Percentiles rank a stretch among this genome's conserved stretches.
These are phyloP conservation scores for Nyctereutes procyonoides DNA, from an alignment of 2,113 vertebrate genomes.

Conservation along the genomic window DNA sequence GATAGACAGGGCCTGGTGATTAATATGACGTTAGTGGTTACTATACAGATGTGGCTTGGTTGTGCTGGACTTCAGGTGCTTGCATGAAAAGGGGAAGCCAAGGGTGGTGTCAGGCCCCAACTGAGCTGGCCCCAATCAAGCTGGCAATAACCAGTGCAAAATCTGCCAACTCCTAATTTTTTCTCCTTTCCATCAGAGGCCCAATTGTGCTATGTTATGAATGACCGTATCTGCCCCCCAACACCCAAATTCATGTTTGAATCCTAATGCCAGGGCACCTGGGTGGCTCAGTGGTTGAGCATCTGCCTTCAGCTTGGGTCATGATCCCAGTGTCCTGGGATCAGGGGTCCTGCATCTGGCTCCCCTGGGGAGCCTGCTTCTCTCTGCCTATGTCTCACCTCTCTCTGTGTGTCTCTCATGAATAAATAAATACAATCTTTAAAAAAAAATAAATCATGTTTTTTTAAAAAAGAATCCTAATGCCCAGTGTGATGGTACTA, in stretches of 20 bases:
- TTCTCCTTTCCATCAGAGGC: not conserved
- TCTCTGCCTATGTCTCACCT: no score
- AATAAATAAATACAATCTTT: no score
- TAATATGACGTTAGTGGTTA: accelerated
- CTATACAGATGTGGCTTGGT: not conserved
- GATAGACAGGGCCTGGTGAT: not conserved
- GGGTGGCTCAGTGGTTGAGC: no score
- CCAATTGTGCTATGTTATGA: not conserved
- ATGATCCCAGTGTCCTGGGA: no score
- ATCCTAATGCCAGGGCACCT: not conserved
- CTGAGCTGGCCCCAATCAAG: no score
- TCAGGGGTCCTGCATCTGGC: no score
- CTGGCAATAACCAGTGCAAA: not conserved
- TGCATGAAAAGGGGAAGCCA: not conserved
- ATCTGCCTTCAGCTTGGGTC: no score
- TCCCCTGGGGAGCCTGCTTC: no score
- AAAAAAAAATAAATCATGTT: no score
- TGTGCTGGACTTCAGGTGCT: not conserved
- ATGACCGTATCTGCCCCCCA: not conserved
- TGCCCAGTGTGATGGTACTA: not conserved
- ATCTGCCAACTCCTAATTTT: not conserved
- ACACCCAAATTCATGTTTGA: not conserved
- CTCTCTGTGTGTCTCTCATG: no score
- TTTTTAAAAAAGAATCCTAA: not conserved
- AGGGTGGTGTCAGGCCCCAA: accelerated